Evolutionary conservation across 1,140 invertebrate genomes (phyloP), one percentile per base, ranked within the genome.

Genomic region (Oryctes rhinoceros): DNA sequence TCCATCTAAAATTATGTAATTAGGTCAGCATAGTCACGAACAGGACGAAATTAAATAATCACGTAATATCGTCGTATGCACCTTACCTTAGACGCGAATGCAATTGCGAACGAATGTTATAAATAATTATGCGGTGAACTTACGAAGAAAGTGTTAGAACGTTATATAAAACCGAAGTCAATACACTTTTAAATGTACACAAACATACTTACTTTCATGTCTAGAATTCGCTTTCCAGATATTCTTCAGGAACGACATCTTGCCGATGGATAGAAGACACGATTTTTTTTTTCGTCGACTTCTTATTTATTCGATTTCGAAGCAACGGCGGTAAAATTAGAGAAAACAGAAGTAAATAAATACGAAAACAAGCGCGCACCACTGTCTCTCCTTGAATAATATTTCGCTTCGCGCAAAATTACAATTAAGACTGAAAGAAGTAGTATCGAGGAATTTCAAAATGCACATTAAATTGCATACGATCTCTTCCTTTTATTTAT

Each of bases 151-250:
- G 65, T 37, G 35, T 30, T 71, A 35, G 7, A 71, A 71, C 37
- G 65, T 71, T 71, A 71, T 24, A 71, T 71, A 71, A 71, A 71
- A 35, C 65, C 53, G 53, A 59, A 59, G 53, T 71, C 65, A 37
- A 71, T 37, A 71, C 35, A 35, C 65, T 71, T 71, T 71, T 71
- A 35, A 71, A 71, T 71, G 65, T 13, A 37, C 24, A 71, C 20
- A 71, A 24, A 71, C 0, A 30, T 18, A 71, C 65, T 71, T 37
- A 71, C 65, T 71, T 71, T 71, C 65, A 71, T 71, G 65, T 71
- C 65, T 71, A 71, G 65, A 71, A 71, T 71, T 71, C 65, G 65
- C 65, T 71, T 71, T 71, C 65, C 65, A 71, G 20, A 71, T 71
- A 71, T 71, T 71, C 65, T 71, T 71, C 65, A 71, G 20, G 65